Conservation (phyloP, 2,888 invertebrate species). For the Hecatera dysodea region DNA sequence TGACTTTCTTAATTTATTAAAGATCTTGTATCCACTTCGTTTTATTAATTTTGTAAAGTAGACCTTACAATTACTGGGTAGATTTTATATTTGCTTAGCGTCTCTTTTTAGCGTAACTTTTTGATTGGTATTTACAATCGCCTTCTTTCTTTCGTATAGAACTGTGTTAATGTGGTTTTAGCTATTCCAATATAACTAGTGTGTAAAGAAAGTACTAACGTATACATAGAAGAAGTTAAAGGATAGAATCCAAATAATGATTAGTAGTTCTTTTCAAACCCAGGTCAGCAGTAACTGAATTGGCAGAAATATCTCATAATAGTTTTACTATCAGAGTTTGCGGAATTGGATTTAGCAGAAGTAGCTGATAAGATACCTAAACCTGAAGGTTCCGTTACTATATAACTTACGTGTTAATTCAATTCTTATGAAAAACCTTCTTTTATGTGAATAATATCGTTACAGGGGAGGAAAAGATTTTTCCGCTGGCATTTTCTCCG, state of each 20-base stretch:
- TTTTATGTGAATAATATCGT: slow-evolving; percentile 74
- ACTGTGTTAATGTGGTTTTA: background rate
- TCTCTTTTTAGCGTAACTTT: slow-evolving; percentile 1
- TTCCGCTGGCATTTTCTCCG: slow-evolving; percentile 71
- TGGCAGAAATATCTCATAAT: slow-evolving; percentile 12
- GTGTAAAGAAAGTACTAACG: background rate
- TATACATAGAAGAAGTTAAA: background rate
- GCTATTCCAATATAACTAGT: background rate
- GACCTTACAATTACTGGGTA: slow-evolving; percentile 6
- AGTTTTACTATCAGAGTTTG: slow-evolving; percentile 27
- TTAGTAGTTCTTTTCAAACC: background rate
- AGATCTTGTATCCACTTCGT: slow-evolving; percentile 38
- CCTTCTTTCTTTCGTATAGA: background rate
- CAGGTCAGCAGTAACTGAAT: background rate
- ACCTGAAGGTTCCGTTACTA: slow-evolving; percentile 27
- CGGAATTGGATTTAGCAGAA: slow-evolving; percentile 35
- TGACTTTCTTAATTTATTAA: slow-evolving; percentile 65
- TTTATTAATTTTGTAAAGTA: slow-evolving; percentile 32
- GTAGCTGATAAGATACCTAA: slow-evolving; percentile 23
- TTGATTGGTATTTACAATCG: slow-evolving; percentile 2
- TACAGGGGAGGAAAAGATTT: slow-evolving; percentile 74
- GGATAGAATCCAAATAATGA: background rate
- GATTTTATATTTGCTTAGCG: slow-evolving; percentile 13
- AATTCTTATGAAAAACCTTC: slow-evolving; percentile 68
- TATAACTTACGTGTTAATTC: slow-evolving; percentile 63